Conservation (phyloP, 2,888 invertebrate species). For the Idaea dimidiata region DNA sequence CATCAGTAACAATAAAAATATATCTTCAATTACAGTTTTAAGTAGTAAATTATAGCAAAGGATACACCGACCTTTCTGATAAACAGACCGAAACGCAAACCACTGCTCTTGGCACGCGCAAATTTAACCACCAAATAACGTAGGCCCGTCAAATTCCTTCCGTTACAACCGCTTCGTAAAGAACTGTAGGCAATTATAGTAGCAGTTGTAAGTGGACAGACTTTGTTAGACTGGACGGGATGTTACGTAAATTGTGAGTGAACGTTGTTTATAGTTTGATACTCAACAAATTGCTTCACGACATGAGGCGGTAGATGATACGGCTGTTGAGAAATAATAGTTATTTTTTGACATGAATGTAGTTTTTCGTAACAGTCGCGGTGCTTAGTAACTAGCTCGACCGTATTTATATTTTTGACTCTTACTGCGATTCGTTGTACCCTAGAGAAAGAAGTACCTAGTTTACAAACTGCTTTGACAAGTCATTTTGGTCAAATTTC, state of each 20-base stretch:
- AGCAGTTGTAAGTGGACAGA: constrained; percentile 22
- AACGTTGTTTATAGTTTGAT: constrained; percentile 37
- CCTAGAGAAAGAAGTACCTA: no score
- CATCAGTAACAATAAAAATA: constrained; percentile 23
- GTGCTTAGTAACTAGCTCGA: no score
- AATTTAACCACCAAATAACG: constrained; percentile 27
- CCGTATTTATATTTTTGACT: constrained; percentile 2
- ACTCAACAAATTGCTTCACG: constrained; percentile 40
- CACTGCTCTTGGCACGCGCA: constrained; percentile 34
- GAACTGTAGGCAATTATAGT: not conserved
- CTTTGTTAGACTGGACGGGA: constrained; percentile 31
- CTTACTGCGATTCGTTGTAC: no score
- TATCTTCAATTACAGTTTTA: constrained; percentile 22
- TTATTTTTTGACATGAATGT: constrained; percentile 34
- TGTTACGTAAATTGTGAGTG: constrained; percentile 54
- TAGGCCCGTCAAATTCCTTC: constrained; percentile 28
- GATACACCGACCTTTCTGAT: constrained; percentile 52
- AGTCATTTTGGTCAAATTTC: no score
- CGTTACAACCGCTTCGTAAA: constrained; percentile 7
- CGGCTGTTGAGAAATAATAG: constrained; percentile 33
- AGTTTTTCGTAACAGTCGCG: not conserved
- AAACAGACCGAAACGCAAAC: constrained; percentile 56
- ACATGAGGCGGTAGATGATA: constrained; percentile 37
- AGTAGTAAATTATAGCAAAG: constrained; percentile 39
- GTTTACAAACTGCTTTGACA: no score